These are phyloP conservation scores for Toxotes jaculatrix DNA, from an alignment of 2,113 vertebrate species.

Conservation along the genomic window DNA sequence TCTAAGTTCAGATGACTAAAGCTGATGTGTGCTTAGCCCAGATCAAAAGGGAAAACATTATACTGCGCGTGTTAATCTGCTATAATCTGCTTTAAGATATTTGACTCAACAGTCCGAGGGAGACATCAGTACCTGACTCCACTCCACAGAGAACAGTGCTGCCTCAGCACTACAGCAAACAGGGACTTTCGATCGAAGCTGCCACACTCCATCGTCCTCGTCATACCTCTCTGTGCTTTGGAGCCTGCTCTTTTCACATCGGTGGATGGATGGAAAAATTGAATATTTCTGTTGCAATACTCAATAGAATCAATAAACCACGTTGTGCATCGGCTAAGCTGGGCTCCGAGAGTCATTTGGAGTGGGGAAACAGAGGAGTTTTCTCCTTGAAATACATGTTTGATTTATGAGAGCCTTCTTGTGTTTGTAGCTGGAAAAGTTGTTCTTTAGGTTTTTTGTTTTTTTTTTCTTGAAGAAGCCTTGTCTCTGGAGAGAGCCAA, in stretches of 20 bases:
- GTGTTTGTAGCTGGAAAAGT: slow-evolving; percentile 8
- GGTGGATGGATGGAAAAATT: slow-evolving; percentile 37
- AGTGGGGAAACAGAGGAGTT: slow-evolving; percentile 42
- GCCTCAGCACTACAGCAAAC: slow-evolving; percentile 63
- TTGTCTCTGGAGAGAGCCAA: slow-evolving; percentile 39
- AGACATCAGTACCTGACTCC: slow-evolving; percentile 52
- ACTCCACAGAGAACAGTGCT: slow-evolving; percentile 44
- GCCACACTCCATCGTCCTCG: slow-evolving; percentile 54
- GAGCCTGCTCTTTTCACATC: slow-evolving; percentile 25
- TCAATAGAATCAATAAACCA: slow-evolving; percentile 52
- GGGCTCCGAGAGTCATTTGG: slow-evolving; percentile 20
- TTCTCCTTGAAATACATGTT: slow-evolving; percentile 44
- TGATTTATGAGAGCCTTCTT: slow-evolving; percentile 53
- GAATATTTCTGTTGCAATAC: slow-evolving; percentile 46
- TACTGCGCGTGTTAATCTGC: slow-evolving; percentile 47
- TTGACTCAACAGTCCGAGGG: slow-evolving; percentile 41
- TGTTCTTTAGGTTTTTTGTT: background rate
- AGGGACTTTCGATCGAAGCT: slow-evolving; percentile 47
- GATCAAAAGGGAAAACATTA: slow-evolving; percentile 47
- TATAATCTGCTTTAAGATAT: slow-evolving; percentile 56
- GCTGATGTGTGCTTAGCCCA: slow-evolving; percentile 14
- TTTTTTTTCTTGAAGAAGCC: slow-evolving; percentile 21
- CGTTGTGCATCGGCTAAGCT: slow-evolving; percentile 21
- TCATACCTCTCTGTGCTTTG: slow-evolving; percentile 48
- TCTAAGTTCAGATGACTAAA: slow-evolving; percentile 25